Evolutionary conservation across 2,888 invertebrate genomes (phyloP), one percentile per base, ranked within the genome.

Genomic region (Cancer borealis): DNA sequence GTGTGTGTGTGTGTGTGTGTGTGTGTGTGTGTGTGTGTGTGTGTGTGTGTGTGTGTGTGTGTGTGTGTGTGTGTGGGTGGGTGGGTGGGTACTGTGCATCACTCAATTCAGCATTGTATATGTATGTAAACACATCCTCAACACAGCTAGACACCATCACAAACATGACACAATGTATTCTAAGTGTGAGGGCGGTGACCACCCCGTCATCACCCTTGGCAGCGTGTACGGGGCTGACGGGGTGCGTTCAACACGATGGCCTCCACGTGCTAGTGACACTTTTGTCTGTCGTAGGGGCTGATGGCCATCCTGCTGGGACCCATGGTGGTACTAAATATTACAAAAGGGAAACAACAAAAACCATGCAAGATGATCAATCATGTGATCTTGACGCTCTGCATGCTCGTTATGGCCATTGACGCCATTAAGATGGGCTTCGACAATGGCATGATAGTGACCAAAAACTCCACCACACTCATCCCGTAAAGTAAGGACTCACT

Each of bases 361-460:
- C 66, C 91, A 46, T 91, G 93, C 39, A 39, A 49, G 8, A 84
- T 90, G 46, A 17, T 95, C 73, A 95, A 95, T 91, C 91, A 95
- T 26, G 88, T 93, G 66, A 54, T 92, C 17, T 73, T 95, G 90
- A 92, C 91, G 21, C 17, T 95, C 92, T 92, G 88, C 87, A 66
- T 94, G 89, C 92, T 95, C n/a, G 92, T 88, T 26, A 26, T 94
- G 88, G 92, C 94, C 60, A 49, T 60, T 88, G 95, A 95, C 30
- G 88, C 93, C 60, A 94, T 95, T 46, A 94, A 95, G 90, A 54
- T 94, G 93, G 95, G 95, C 26, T 91, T 95, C 92, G 89, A 93
- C 89, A 91, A 73, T 88, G 95, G 95, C 10, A 92, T 92, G 26
- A n/a, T 26, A 14, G 87, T 46, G 17, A 54, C 26, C 45, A 91